phyloP scores from a whole-genome alignment of 2,113 vertebrate genomes.

The Ciconia stormi region DNA sequence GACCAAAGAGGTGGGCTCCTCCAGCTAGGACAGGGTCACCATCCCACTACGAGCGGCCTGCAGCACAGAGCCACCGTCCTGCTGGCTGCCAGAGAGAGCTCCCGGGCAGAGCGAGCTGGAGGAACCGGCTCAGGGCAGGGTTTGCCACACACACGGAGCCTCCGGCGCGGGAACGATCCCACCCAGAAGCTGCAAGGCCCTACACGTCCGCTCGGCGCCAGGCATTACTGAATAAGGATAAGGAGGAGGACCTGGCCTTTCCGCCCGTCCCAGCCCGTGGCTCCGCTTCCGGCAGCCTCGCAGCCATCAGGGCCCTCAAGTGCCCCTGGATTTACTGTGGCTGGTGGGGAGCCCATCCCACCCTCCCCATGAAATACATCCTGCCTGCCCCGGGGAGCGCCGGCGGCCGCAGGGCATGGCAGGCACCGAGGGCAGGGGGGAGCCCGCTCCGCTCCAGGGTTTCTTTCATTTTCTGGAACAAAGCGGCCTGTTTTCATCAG shows the following conservation, averaged over 20 bases:
- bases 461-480: constrained; percentile 36
- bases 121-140: background rate
- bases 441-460: background rate
- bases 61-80: accelerated
- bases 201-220: accelerated
- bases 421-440: background rate
- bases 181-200: background rate
- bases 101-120: background rate
- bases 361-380: background rate
- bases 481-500: constrained; percentile 36
- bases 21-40: background rate
- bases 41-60: background rate
- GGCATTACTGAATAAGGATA: background rate
- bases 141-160: background rate
- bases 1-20: background rate
- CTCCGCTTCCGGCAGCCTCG: background rate
- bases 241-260: background rate
- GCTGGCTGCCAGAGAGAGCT: accelerated
- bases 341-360: background rate
- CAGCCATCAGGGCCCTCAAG: background rate
- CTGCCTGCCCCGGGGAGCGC: background rate
- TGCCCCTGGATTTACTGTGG: background rate
- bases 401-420: background rate
- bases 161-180: background rate
- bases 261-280: accelerated